Evolutionary conservation across 2,113 vertebrate species (phyloP).

Genomic region (Ciconia stormi): DNA sequence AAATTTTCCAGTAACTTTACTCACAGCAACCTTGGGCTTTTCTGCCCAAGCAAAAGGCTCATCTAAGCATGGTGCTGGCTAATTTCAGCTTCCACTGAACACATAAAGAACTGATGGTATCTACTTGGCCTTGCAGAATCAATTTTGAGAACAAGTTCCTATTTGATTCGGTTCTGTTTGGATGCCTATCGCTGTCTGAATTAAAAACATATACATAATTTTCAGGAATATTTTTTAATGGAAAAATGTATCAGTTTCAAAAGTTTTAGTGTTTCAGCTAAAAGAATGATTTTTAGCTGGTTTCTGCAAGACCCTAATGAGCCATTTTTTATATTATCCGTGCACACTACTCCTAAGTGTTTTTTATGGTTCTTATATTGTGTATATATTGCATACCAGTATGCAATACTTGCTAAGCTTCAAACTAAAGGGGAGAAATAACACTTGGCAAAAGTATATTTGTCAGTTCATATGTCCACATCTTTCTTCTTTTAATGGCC

Average conservation of each 20-base stretch:
- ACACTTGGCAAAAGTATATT: neutral
- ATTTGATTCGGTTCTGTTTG: neutral
- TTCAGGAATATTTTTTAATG: neutral
- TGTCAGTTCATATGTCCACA: neutral
- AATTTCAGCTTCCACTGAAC: neutral
- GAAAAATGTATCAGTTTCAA: neutral
- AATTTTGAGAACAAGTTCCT: neutral
- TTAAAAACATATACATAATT: neutral
- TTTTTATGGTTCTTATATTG: neutral
- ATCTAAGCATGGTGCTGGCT: neutral
- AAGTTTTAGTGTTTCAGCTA: neutral
- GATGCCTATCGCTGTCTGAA: neutral
- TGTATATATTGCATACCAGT: neutral
- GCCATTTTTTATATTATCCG: neutral
- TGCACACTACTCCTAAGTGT: neutral
- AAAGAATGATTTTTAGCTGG: neutral
- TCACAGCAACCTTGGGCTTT: neutral
- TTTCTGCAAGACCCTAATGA: neutral
- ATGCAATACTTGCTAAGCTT: neutral
- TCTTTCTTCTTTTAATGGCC: neutral
- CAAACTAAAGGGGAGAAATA: neutral
- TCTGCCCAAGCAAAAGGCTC: neutral
- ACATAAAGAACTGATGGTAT: neutral
- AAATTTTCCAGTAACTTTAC: neutral
- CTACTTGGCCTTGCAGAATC: neutral